Base-by-base conservation (phyloP, 1,140 invertebrate genomes). In the Drosophila baimaii region DNA sequence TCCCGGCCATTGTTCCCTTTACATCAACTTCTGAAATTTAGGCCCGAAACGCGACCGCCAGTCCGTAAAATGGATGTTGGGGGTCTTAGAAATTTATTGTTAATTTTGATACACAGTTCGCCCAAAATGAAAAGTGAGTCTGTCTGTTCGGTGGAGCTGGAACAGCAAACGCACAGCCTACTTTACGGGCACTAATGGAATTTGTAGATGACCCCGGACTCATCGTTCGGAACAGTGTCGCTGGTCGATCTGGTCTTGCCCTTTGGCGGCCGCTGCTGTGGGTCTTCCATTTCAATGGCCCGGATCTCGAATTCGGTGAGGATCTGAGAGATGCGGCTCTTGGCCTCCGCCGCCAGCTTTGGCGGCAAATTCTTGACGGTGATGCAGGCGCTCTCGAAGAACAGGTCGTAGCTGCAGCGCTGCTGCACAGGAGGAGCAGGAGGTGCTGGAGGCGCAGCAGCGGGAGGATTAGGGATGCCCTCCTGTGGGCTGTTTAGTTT, bases 221-320 rank as follows among this genome's bases (percentile, higher is more conserved):
- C 46, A 27, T 47, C 47, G 5, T 79, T 55, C 17, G 46, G n/a
- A 21, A 54, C 1, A 0, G 37, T 25, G n/a, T 77, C 76, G 19
- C 39, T 41, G 4, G 35, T n/a, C 25, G 56, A 15, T 39, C 39
- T 44, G 0, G 25, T 10, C 21, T 23, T 39, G 19, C 9, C 46
- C 35, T 9, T 25, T 35, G 0, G 43, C 35, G 66, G 55, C 3
- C 62, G 46, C n/a, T 55, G 51, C 43, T 69, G 64, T 23, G 62
- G 49, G 1, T 54, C 76, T 27, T 90, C 85, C 21, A 80, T 35
- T 13, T 90, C 81, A 41, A 91, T 85, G 6, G 89, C 89, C 17
- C 81, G 78, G n/a, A 91, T 65, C 57, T 91, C 89, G n/a, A 85
- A 91, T 54, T 91, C 89, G 0, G 81, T 84, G 27, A 91, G 78